Evolutionary conservation across 92 coral and sea anemone genomes (phyloP).

Genomic region (Siderastrea radians): DNA sequence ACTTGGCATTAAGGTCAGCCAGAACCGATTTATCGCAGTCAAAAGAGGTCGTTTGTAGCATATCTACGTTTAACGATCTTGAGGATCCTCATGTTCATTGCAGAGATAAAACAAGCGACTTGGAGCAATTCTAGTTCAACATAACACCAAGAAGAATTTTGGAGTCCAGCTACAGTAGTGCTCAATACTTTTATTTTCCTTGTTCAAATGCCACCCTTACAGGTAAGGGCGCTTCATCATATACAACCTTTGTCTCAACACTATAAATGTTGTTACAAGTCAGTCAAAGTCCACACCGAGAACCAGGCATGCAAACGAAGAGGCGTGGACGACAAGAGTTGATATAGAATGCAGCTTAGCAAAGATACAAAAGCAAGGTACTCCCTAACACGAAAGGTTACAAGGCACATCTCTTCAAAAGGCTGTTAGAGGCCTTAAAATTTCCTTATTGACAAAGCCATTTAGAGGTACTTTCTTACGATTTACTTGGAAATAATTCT

Average conservation of each 20-base stretch:
- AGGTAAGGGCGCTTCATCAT: neutral
- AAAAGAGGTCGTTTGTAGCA: no score
- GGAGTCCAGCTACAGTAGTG: neutral
- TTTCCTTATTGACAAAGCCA: neutral
- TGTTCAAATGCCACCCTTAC: neutral
- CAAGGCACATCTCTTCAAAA: neutral
- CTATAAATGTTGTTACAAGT: neutral
- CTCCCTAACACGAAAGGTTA: neutral
- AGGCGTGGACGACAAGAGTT: slow-evolving; percentile 43
- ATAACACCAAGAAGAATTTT: no score
- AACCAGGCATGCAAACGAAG: slow-evolving; percentile 11
- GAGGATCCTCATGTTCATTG: no score
- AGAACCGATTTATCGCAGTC: no score
- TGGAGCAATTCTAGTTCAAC: no score
- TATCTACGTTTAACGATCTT: no score
- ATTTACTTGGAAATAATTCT: neutral
- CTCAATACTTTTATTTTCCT: slow-evolving; percentile 10
- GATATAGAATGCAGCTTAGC: slow-evolving; percentile 26
- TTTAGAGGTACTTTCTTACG: neutral
- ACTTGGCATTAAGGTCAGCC: no score
- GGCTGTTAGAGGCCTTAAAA: neutral
- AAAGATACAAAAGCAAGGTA: neutral
- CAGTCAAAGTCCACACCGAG: slow-evolving; percentile 31
- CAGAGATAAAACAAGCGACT: no score
- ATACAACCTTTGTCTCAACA: slow-evolving; percentile 5